These are phyloP conservation scores for Sialis lutaria DNA, from an alignment of 2,888 invertebrate genomes.

Conservation along the genomic window DNA sequence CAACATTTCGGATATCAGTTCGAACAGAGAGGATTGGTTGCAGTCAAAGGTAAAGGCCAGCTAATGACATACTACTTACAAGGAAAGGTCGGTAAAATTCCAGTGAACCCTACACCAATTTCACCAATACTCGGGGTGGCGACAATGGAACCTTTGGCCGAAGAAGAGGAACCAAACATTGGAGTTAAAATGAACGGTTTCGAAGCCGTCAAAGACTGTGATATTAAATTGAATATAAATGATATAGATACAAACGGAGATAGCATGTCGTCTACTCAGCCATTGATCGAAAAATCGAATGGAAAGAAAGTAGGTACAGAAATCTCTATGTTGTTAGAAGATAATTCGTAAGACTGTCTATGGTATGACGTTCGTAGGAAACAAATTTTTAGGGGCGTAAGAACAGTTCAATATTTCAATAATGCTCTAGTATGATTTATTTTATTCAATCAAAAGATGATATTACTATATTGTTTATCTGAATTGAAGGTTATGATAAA, in stretches of 20 bases:
- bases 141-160: conserved; percentile 25
- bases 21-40: conserved; percentile 84
- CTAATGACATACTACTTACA: conserved; percentile 85
- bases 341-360: background rate
- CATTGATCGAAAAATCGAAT: conserved; percentile 16
- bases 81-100: conserved; percentile 31
- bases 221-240: background rate
- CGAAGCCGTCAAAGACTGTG: conserved; percentile 17
- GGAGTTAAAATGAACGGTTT: conserved; percentile 12
- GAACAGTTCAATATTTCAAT: no score
- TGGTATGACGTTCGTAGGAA: no score
- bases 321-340: conserved; percentile 1
- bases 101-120: conserved; percentile 10
- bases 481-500: no score
- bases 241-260: conserved; percentile 14
- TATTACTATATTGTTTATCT: no score
- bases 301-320: background rate
- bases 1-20: conserved; percentile 82
- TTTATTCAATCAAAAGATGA: no score
- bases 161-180: conserved; percentile 25
- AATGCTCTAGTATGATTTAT: no score
- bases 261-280: conserved; percentile 14
- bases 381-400: no score
- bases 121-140: conserved; percentile 13
- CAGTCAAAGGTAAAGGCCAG: conserved; percentile 94